These are phyloP conservation scores for Melanargia galathea DNA, from an alignment of 2,888 invertebrate species.

Conservation along the genomic window DNA sequence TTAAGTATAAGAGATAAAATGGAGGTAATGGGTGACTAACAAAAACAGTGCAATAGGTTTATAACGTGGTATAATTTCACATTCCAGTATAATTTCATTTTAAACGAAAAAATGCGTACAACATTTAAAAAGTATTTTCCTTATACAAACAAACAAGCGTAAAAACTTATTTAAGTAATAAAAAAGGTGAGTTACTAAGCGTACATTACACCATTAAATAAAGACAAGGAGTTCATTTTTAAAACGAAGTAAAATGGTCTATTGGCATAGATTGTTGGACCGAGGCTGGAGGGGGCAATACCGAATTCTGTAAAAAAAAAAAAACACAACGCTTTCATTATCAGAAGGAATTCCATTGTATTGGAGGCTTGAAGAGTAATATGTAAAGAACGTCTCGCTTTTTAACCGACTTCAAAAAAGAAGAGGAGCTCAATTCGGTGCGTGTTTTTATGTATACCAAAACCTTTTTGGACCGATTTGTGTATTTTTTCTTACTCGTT, in stretches of 20 bases:
- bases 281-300: slow-evolving; percentile 30
- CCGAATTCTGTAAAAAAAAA: slow-evolving; percentile 36
- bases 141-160: background rate
- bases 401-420: no score
- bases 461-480: no score
- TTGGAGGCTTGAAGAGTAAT: no score
- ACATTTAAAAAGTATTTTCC: background rate
- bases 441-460: no score
- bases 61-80: background rate
- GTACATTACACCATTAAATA: slow-evolving; percentile 35
- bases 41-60: no score
- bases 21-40: no score
- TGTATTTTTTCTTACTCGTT: no score
- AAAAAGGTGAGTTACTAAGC: background rate
- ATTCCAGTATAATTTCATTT: background rate
- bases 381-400: no score
- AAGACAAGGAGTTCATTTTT: slow-evolving; percentile 19
- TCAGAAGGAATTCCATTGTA: background rate
- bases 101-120: background rate
- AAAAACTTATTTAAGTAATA: background rate
- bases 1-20: no score
- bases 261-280: slow-evolving; percentile 40
- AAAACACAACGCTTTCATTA: slow-evolving; percentile 12
- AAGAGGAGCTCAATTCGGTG: no score
- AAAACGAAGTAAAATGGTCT: slow-evolving; percentile 39